A percentile compares a stretch with the other conserved stretches of the same genome.
phyloP scores from a whole-genome alignment of 2,797 vertebrate species.

The Carduelis carduelis region DNA sequence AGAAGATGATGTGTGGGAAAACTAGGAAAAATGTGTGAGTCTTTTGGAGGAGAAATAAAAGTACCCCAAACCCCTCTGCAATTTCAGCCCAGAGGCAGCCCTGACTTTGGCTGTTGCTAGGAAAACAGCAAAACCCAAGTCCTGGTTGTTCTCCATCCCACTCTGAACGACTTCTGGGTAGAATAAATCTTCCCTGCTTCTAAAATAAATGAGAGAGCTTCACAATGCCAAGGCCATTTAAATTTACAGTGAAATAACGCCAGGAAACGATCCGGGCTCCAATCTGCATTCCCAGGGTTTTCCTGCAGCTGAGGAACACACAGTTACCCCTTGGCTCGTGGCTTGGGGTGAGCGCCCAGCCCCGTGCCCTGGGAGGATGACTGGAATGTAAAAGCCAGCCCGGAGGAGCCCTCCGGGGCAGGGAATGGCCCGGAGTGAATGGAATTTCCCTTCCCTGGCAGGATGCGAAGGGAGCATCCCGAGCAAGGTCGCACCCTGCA shows the following conservation, averaged over 20 bases:
- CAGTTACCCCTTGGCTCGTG: background rate
- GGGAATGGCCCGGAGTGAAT: background rate
- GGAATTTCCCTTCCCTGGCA: background rate
- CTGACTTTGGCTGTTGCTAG: background rate
- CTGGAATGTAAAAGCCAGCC: background rate
- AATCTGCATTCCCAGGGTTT: background rate
- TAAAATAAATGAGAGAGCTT: constrained; percentile 22
- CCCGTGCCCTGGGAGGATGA: background rate
- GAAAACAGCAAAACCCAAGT: background rate
- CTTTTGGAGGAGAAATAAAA: background rate
- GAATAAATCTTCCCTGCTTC: constrained; percentile 15
- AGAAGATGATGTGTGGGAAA: background rate
- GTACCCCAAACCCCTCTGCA: background rate
- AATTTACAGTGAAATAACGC: background rate
- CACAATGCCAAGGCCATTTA: background rate
- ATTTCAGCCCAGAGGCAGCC: background rate
- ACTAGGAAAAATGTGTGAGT: background rate
- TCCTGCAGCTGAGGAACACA: background rate
- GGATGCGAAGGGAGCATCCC: background rate
- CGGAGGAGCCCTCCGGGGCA: background rate
- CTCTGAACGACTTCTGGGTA: background rate
- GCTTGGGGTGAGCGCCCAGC: background rate
- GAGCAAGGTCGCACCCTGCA: accelerated
- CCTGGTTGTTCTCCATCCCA: background rate
- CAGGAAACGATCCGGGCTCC: background rate